These are phyloP conservation scores for Frankliniella fusca DNA, from an alignment of 2,888 invertebrate species.

Conservation along the genomic window DNA sequence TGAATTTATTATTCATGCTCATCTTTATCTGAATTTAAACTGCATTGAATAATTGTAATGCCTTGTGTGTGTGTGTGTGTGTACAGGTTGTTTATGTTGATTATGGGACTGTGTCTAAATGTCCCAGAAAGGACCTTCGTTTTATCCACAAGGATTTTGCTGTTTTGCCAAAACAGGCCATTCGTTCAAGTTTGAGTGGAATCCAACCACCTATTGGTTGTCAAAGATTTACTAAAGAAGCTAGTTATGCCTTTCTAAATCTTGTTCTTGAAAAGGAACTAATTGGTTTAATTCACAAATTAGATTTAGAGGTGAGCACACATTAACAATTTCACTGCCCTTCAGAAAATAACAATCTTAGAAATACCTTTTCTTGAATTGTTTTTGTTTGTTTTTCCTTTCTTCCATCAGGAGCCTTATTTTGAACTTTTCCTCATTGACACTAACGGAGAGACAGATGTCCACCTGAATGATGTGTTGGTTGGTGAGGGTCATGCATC, in stretches of 20 bases:
- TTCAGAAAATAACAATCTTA: not conserved
- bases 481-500: not conserved
- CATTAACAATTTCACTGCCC: not conserved
- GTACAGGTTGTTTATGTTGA: conserved; percentile 56
- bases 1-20: conserved; percentile 27
- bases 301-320: not conserved
- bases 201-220: not conserved
- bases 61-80: not conserved
- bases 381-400: not conserved
- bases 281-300: not conserved
- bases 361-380: not conserved
- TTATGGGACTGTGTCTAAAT: conserved; percentile 55
- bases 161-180: not conserved
- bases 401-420: not conserved
- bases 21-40: too few relatives aligned
- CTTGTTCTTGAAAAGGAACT: not conserved
- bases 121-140: conserved; percentile 43
- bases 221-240: not conserved
- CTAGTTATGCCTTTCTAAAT: not conserved
- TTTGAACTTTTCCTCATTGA: not conserved
- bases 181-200: not conserved
- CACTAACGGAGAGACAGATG: not conserved
- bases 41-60: not conserved
- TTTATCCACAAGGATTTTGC: conserved; percentile 45
- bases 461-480: not conserved